These are phyloP conservation scores for Corythornis madagascariensis DNA, from an alignment of 2,113 vertebrate species.

Conservation along the genomic window DNA sequence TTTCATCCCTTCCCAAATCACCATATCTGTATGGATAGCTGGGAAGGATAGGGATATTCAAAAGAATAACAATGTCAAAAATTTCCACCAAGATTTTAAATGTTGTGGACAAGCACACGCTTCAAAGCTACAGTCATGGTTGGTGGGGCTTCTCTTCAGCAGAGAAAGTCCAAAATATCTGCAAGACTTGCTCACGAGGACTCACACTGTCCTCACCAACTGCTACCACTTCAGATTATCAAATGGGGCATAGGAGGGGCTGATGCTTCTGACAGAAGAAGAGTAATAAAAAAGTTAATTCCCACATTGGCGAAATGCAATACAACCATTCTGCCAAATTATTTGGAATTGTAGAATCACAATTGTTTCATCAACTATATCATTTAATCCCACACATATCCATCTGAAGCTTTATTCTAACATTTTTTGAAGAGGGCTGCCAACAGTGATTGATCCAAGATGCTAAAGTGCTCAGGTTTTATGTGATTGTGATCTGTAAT, in stretches of 20 bases:
- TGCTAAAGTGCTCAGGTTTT: not conserved
- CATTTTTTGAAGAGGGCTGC: not conserved
- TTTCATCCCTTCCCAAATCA: not conserved
- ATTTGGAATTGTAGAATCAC: not conserved
- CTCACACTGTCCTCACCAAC: not conserved
- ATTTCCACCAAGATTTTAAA: not conserved
- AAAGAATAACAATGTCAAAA: not conserved
- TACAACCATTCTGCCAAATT: not conserved
- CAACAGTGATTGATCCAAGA: not conserved
- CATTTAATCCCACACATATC: not conserved
- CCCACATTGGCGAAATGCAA: not conserved
- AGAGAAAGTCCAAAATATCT: not conserved
- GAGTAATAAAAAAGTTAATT: not conserved
- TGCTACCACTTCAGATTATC: not conserved
- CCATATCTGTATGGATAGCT: not conserved
- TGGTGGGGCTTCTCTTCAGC: not conserved
- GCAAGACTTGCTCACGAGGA: not conserved
- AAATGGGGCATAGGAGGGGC: not conserved
- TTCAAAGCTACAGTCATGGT: not conserved
- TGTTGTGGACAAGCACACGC: not conserved
- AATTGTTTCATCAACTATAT: not conserved
- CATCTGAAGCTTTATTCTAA: not conserved
- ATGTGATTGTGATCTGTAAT: not conserved
- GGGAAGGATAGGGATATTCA: not conserved
- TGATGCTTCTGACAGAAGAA: not conserved